phyloP scores from a whole-genome alignment of 1,140 invertebrate genomes.

The Sycobia sp. region DNA sequence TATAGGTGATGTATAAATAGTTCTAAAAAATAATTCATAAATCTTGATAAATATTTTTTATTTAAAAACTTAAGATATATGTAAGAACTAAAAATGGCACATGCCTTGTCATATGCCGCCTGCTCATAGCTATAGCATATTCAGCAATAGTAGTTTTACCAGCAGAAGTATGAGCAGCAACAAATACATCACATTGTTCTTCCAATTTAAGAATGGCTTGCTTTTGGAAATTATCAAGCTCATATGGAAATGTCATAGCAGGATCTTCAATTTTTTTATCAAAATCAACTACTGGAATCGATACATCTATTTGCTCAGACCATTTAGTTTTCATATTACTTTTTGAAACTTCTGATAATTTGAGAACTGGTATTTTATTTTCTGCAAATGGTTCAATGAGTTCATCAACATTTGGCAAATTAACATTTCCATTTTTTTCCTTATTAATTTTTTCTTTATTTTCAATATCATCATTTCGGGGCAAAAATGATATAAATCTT shows the following conservation, averaged over 20 bases:
- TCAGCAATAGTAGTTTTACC: conserved; percentile 99
- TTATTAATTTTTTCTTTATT: conserved; percentile 10
- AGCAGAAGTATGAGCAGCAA: conserved; percentile 98
- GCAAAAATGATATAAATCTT: conserved; percentile 8
- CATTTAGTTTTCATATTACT: conserved; percentile 68
- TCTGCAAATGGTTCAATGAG: conserved; percentile 51
- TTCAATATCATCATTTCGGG: background rate
- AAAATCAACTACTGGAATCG: conserved; percentile 80
- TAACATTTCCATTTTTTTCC: conserved; percentile 34
- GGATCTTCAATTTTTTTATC: conserved; percentile 82
- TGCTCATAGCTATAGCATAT: conserved; percentile 94
- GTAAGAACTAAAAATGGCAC: background rate
- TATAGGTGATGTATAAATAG: conserved; percentile 98
- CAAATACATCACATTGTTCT: conserved; percentile 94
- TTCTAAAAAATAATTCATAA: conserved; percentile 63
- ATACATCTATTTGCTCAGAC: conserved; percentile 86
- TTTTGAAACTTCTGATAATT: conserved; percentile 53
- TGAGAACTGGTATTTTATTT: conserved; percentile 60
- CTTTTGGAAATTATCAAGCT: conserved; percentile 97
- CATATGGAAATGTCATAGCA: conserved; percentile 88
- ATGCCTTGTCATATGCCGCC: conserved; percentile 88
- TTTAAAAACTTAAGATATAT: conserved; percentile 20
- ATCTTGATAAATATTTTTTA: background rate
- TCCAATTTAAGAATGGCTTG: conserved; percentile 93
- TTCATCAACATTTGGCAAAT: conserved; percentile 43